Evolutionary conservation across 2,113 vertebrate species (phyloP).

Genomic region (Eulemur macaco): DNA sequence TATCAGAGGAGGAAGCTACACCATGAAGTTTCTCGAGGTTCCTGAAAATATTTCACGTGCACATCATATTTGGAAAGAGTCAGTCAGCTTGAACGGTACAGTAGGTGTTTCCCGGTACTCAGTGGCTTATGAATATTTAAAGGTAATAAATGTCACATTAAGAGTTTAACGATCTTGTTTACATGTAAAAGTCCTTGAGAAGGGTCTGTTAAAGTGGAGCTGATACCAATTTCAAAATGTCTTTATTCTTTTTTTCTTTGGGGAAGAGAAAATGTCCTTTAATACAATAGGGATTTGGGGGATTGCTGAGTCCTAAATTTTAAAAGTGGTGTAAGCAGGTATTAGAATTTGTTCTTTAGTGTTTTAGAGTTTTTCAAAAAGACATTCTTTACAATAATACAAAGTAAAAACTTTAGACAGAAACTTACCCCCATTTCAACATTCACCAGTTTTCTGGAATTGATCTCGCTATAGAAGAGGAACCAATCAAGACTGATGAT

Average conservation of each 20-base stretch:
- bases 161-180: constrained; percentile 84
- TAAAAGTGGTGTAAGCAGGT: neutral
- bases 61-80: constrained; percentile 15
- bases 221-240: constrained; percentile 66
- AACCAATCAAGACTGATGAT: neutral
- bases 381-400: neutral
- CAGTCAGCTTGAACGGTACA: constrained; percentile 46
- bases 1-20: neutral
- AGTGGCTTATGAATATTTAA: constrained; percentile 85
- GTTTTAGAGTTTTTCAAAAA: constrained; percentile 21
- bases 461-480: neutral
- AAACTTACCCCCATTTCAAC: neutral
- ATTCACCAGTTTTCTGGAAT: neutral
- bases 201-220: constrained; percentile 69
- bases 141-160: constrained; percentile 85
- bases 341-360: constrained; percentile 29
- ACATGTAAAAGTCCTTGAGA: constrained; percentile 84
- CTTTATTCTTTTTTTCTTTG: constrained; percentile 49
- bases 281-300: constrained; percentile 11
- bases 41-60: constrained; percentile 1
- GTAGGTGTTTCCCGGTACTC: constrained; percentile 78
- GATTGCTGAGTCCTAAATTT: constrained; percentile 37
- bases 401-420: neutral
- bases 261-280: constrained; percentile 61
- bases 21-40: neutral